Evolutionary conservation across 2,888 invertebrate species (phyloP).

Genomic region (Trichogramma evanescens): DNA sequence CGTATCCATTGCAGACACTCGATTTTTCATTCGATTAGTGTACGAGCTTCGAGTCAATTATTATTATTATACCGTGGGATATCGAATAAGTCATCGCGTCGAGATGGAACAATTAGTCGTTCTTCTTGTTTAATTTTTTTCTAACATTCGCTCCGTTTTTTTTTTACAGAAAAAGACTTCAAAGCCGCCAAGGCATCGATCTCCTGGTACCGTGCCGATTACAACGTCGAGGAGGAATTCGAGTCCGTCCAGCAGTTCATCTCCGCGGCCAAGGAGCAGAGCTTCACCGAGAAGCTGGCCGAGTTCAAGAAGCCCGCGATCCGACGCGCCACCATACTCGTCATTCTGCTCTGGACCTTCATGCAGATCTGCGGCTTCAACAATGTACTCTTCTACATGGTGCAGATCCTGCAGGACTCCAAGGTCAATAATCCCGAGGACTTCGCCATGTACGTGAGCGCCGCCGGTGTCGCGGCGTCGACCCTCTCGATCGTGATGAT

Average conservation of each 20-base stretch:
- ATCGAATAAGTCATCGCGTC: too few species aligned
- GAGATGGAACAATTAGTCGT: too few species aligned
- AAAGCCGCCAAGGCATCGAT: constrained; percentile 14
- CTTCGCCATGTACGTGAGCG: constrained; percentile 35
- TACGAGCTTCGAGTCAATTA: too few species aligned
- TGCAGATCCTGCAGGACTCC: constrained; percentile 33
- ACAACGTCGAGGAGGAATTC: constrained; percentile 11
- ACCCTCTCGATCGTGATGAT: constrained; percentile 31
- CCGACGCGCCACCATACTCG: constrained; percentile 29
- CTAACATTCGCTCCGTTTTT: not conserved
- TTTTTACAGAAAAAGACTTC: constrained; percentile 2
- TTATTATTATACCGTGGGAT: too few species aligned
- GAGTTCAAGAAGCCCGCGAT: constrained; percentile 10
- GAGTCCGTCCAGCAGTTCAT: constrained; percentile 15
- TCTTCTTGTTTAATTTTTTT: not conserved
- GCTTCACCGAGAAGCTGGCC: constrained; percentile 9
- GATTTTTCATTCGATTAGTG: too few species aligned
- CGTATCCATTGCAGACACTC: too few species aligned
- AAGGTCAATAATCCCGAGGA: constrained; percentile 28
- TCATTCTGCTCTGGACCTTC: constrained; percentile 30
- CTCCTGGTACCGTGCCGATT: constrained; percentile 13
- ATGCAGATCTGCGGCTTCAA: constrained; percentile 37
- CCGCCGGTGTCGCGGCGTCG: constrained; percentile 29
- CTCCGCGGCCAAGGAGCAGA: not conserved
- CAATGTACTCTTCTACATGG: constrained; percentile 37